Percentiles rank a stretch among this genome's conserved stretches.
phyloP scores from a whole-genome alignment of 2,888 invertebrate species.

The Lasiommata megera region DNA sequence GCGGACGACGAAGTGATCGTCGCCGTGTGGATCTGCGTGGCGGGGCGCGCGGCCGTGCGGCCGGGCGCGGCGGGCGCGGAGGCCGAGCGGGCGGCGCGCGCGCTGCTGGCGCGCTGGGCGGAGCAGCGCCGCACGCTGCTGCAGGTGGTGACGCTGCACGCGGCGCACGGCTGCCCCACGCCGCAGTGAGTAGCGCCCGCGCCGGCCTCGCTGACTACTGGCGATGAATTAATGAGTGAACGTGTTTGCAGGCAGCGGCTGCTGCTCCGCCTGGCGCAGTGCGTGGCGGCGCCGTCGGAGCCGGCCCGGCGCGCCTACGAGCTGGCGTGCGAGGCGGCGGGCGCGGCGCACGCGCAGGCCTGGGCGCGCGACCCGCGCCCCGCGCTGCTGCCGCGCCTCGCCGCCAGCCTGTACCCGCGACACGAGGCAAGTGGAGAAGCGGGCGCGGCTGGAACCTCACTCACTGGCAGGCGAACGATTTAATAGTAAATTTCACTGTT shows the following conservation, averaged over 20 bases:
- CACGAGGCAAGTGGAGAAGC: slow-evolving; percentile 20
- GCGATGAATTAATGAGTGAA: too few relatives aligned
- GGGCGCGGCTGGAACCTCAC: slow-evolving; percentile 23
- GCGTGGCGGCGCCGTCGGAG: slow-evolving; percentile 44
- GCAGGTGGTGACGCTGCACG: slow-evolving; percentile 50
- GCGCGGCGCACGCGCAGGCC: slow-evolving; percentile 39
- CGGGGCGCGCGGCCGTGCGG: slow-evolving; percentile 19
- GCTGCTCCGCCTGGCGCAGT: slow-evolving; percentile 57
- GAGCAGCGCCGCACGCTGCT: slow-evolving; percentile 50
- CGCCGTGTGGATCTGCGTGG: slow-evolving; percentile 59
- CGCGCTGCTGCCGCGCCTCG: slow-evolving; percentile 47
- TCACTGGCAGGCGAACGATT: too few relatives aligned
- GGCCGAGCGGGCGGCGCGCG: slow-evolving; percentile 23
- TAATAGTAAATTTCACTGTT: too few relatives aligned
- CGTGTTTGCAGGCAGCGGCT: slow-evolving; percentile 53
- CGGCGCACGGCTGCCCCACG: slow-evolving; percentile 44
- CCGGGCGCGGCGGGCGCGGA: slow-evolving; percentile 13
- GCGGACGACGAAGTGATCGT: slow-evolving; percentile 53
- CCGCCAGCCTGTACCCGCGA: slow-evolving; percentile 28
- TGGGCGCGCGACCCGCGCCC: slow-evolving; percentile 44
- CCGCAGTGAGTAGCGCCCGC: slow-evolving; percentile 33
- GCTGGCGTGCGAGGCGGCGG: slow-evolving; percentile 41
- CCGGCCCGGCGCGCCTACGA: slow-evolving; percentile 43
- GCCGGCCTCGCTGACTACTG: neutral
- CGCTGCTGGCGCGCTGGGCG: slow-evolving; percentile 48